These are phyloP conservation scores for Luscinia megarhynchos DNA, from an alignment of 2,797 vertebrate genomes.

Conservation along the genomic window DNA sequence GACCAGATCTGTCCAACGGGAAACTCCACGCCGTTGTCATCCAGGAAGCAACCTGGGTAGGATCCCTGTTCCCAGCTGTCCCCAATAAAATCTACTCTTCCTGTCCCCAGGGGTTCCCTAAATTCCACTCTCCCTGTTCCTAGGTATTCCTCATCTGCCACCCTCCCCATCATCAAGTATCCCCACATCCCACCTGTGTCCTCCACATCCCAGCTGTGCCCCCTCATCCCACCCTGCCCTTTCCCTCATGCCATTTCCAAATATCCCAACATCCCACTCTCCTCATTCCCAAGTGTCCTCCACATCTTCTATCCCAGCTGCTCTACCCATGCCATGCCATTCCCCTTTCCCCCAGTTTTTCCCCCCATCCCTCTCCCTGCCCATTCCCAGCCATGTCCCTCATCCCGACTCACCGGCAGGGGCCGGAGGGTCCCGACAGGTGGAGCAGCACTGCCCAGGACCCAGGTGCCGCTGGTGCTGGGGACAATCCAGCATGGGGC, in stretches of 20 bases:
- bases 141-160: background rate
- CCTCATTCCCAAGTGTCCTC: too few relatives aligned
- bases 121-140: background rate
- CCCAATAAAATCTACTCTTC: background rate
- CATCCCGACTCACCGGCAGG: constrained; percentile 54
- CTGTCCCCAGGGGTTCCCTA: background rate
- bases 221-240: background rate
- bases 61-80: background rate
- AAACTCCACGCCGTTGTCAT: constrained; percentile 83
- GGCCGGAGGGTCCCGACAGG: constrained; percentile 69
- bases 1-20: constrained; percentile 86
- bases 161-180: background rate
- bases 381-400: background rate
- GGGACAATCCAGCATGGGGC: constrained; percentile 77
- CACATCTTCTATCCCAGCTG: too few relatives aligned
- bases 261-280: background rate
- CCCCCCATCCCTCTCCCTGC: too few relatives aligned
- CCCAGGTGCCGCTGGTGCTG: constrained; percentile 77
- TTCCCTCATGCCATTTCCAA: background rate
- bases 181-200: background rate
- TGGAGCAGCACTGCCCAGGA: constrained; percentile 79
- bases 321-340: background rate
- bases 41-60: constrained; percentile 79
- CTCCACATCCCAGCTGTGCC: background rate
- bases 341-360: background rate